Conservation (phyloP, 2,888 invertebrate species). For the Acanthococcus lagerstroemiae region DNA sequence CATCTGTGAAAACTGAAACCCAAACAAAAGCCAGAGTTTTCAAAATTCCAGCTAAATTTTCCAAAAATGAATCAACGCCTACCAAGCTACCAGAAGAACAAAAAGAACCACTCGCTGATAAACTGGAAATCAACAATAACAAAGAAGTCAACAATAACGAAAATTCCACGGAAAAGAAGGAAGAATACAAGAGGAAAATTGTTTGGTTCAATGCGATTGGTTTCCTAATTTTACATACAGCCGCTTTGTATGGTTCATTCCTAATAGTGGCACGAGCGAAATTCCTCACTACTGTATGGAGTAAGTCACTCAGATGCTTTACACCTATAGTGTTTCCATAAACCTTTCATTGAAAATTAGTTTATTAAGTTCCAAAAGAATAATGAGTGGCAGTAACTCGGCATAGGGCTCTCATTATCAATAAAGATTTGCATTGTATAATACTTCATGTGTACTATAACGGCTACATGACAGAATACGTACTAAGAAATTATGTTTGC, state of each 20-base stretch:
- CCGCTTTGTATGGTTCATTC: constrained; percentile 45
- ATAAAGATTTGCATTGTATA: too few species aligned
- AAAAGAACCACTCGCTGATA: not conserved
- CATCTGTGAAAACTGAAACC: constrained; percentile 16
- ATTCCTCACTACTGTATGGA: constrained; percentile 40
- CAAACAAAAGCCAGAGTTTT: constrained; percentile 10
- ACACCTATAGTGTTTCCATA: too few species aligned
- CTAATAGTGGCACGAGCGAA: constrained; percentile 40
- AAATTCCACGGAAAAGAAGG: not conserved
- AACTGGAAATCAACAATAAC: constrained; percentile 1
- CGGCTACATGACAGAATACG: not conserved
- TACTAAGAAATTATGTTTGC: not conserved
- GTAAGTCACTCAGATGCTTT: constrained; percentile 42
- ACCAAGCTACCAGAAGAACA: not conserved
- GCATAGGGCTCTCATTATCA: too few species aligned
- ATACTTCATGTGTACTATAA: not conserved
- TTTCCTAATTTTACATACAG: constrained; percentile 49
- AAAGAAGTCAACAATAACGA: constrained; percentile 8
- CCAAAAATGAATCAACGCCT: not conserved
- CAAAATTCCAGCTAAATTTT: constrained; percentile 12
- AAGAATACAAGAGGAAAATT: constrained; percentile 38
- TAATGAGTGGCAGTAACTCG: too few species aligned
- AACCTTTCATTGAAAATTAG: too few species aligned
- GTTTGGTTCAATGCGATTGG: constrained; percentile 55
- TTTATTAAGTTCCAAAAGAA: too few species aligned